Base-by-base conservation (phyloP, 2,113 vertebrate genomes). In the Trinectes maculatus region DNA sequence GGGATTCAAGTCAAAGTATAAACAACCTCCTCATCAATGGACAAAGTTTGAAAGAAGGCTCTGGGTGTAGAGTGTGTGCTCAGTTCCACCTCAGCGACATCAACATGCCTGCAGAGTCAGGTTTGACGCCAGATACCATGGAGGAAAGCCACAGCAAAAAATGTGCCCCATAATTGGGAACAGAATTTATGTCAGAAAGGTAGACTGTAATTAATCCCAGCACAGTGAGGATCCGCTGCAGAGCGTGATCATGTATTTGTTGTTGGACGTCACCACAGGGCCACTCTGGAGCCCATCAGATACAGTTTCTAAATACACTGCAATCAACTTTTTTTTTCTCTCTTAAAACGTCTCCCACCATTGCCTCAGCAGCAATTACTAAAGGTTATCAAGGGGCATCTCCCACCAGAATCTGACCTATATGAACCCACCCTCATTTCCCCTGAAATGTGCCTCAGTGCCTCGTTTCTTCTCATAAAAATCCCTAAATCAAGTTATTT, bases 361-460 rank as follows among this genome's bases (percentile, higher is more conserved):
- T 90, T 91, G 91, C 86, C 92, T 93, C 88, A 92, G 91, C 92
- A 93, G 91, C 93, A 94, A 93, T 95, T 93, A 95, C 89, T 84
- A 92, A 90, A 87, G 96, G 96, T 98, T 98, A 99, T 98, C 96
- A 94, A 82, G 89, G 95, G 94, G 92, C 96, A 97, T 96, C 94
- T 82, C 90, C 88, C 89, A 90, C 89, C 91, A 84, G 80, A 76
- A 88, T 94, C 93, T 86, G 83, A 85, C 92, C 84, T 89, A 89
- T 91, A 91, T 91, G 94, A 94, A 94, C 93, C 92, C 91, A 90
- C 89, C 92, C 93, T 93, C 89, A 93, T 90, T 77, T 76, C 81
- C 83, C 57, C 67, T 36, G 44, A 74, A 80, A 77, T 22, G 60
- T 64, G 52, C 70, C 66, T 93, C 92, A 92, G 92, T 90, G 92